Evolutionary conservation across 2,888 invertebrate species (phyloP), one percentile per base, ranked within the genome.

Genomic region (Eristalis pertinax): DNA sequence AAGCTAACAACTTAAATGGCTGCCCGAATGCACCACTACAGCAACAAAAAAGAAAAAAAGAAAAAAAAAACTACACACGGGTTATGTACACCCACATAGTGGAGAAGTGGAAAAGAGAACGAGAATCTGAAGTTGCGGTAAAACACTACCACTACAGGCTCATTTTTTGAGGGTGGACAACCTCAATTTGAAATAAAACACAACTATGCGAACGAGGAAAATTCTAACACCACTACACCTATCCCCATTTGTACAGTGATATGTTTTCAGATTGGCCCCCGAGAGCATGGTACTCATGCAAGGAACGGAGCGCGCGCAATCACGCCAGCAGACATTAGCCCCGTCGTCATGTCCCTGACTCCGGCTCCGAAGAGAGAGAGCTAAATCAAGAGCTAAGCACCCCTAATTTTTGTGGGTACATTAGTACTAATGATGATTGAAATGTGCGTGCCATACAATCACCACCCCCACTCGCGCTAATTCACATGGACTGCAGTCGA

Each of bases 371-470:
- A 43, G 26, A 19, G 32, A 32, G 88, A 88, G 89, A 88, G 89
- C 90, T 89, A 89, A 90, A 90, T 90, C 89, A 90, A 90, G 90
- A 90, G 89, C 89, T 89, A 90, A 90, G 89, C 90, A 90, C 90
- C 90, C 92, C 91, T 92, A 92, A 92, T 92, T 92, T 92, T 92
- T 93, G 93, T 92, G 93, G 93, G 93, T 93, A 93, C 93, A 93
- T 93, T 93, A 93, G 92, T 91, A 89, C 92, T 93, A 93, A 93
- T 93, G 93, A 93, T 93, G 93, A 93, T 93, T 93, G 93, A 93
- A 93, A 93, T 92, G 93, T 91, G 90, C 90, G 89, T 89, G 89
- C 89, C 89, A 86, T 88, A 83, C 84, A 87, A 89, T 81, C 85
- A 79, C 87, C 87, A 87, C 84, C 87, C 87, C 79, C 84, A 76